phyloP scores from a whole-genome alignment of 2,797 vertebrate genomes.

The Tiaroga cobitis region DNA sequence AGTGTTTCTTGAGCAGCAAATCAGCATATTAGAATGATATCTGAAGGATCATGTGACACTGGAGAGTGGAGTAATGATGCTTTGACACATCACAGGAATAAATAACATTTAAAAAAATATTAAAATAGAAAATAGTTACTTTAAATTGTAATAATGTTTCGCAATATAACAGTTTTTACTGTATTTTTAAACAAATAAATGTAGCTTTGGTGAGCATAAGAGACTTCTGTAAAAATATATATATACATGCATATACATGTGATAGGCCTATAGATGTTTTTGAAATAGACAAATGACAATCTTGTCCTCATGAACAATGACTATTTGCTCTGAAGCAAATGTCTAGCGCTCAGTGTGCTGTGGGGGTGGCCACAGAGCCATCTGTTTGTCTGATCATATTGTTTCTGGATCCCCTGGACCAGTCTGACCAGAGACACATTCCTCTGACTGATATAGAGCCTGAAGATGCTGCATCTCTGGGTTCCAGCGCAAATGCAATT shows the following conservation, averaged over 20 bases:
- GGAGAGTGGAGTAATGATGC: neutral
- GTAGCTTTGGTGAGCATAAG: neutral
- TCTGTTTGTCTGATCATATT: slow-evolving; percentile 17
- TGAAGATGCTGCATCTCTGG: slow-evolving; percentile 68
- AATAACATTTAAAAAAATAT: neutral
- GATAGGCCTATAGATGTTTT: slow-evolving; percentile 4
- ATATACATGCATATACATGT: neutral
- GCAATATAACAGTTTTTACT: neutral
- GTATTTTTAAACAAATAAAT: neutral
- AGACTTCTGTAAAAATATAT: neutral
- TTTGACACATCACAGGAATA: neutral
- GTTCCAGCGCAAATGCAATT: slow-evolving; percentile 77
- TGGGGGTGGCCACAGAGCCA: slow-evolving; percentile 15
- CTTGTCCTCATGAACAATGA: neutral
- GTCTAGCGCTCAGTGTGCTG: neutral
- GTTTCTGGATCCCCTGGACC: slow-evolving; percentile 43
- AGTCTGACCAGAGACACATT: slow-evolving; percentile 68
- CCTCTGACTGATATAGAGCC: slow-evolving; percentile 65
- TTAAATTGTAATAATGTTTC: neutral
- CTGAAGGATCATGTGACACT: neutral
- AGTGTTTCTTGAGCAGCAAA: neutral
- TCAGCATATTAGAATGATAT: neutral
- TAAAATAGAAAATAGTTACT: neutral
- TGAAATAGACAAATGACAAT: neutral
- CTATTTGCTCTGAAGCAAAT: slow-evolving; percentile 18